Percentiles rank a stretch among this genome's conserved stretches.
phyloP scores from a whole-genome alignment of 2,888 invertebrate genomes.

The Chaitophorus viminalis region DNA sequence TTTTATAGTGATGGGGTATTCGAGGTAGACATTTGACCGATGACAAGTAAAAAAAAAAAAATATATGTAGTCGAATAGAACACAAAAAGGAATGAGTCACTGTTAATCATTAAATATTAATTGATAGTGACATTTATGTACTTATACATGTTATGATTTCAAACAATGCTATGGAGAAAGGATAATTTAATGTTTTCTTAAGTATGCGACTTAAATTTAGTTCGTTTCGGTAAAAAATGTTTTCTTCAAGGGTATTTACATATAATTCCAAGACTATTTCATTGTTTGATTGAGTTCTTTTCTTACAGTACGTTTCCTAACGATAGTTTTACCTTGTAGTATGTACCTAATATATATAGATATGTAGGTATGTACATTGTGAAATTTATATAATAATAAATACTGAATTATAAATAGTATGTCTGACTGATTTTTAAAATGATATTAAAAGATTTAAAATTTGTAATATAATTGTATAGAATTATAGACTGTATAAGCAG shows the following conservation, averaged over 20 bases:
- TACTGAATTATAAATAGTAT: background rate
- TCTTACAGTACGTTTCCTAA: background rate
- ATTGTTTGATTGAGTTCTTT: background rate
- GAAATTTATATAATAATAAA: background rate
- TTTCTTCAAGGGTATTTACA: constrained; percentile 19
- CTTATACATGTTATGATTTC: background rate
- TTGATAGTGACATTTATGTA: background rate
- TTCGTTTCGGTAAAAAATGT: constrained; percentile 7
- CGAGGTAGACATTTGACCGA: no score
- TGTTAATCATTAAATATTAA: background rate
- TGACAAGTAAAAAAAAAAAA: no score
- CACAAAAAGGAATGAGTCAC: no score
- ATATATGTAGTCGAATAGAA: no score
- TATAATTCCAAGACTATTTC: background rate
- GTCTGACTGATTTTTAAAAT: background rate
- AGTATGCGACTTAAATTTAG: background rate
- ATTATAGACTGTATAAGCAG: no score
- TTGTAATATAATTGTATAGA: background rate
- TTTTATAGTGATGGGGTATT: no score
- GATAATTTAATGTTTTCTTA: background rate
- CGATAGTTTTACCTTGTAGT: constrained; percentile 1
- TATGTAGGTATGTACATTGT: no score
- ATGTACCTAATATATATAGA: no score
- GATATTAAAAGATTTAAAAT: background rate
- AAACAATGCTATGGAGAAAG: constrained; percentile 8